Evolutionary conservation across 2,888 invertebrate species (phyloP), one percentile per base, ranked within the genome.

Genomic region (Seladonia tumulorum): DNA sequence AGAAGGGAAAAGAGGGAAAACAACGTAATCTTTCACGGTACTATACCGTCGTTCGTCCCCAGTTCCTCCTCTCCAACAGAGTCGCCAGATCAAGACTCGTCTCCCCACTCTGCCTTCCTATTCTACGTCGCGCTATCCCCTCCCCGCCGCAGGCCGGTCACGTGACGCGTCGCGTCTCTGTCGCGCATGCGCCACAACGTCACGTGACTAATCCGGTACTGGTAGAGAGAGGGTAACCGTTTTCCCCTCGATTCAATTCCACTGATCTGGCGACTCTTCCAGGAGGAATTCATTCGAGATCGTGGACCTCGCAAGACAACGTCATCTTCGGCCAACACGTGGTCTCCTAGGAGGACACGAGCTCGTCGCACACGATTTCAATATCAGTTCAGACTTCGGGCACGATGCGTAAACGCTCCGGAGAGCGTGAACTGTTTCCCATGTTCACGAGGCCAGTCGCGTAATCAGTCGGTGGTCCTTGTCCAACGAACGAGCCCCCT

Each of bases 351-450:
- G 25, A 0, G 12, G n/a, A 60, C 60, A n/a, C n/a, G 14, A 60
- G 8, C 22, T 5, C 18, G 18, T 53, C 49, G 42, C 42, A 42
- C 18, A 89, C 83, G 66, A 57, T 63, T 63, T 73, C 29, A 57
- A 80, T 79, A 81, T 88, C 60, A 35, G 60, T 81, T 84, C 85
- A 82, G 82, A 85, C 81, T 75, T 75, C 83, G 77, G 81, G 76
- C 70, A 86, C 81, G 63, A 87, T 35, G 76, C 81, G 68, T 45
- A 8, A 86, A 81, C 90, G 89, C 87, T 89, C 88, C 89, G 82
- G 89, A 72, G 87, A 92, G 91, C 49, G n/a, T 88, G 88, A 90
- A 82, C 86, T 2, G 68, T 39, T 71, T 73, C 49, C 75, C 63
- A 25, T 25, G 57, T 25, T n/a, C 0, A n/a, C 25, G 25, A 25